Evolutionary conservation across 2,888 invertebrate species (phyloP), one percentile per base, ranked within the genome.

Genomic region (Hirtodrosophila duncani): DNA sequence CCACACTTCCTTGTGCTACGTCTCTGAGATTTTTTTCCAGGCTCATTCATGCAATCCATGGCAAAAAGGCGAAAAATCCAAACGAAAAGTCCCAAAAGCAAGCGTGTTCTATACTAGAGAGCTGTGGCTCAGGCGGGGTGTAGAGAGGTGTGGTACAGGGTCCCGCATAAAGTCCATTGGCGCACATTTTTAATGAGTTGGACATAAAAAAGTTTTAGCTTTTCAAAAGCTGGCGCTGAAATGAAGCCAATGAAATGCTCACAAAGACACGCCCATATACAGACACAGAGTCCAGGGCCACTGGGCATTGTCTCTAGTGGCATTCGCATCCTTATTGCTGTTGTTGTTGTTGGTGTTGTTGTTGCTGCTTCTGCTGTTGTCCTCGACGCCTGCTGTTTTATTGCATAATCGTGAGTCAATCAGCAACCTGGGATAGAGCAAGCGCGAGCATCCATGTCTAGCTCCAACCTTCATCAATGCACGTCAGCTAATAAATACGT

Each of bases 371-470:
- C 16, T 55, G 51, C 48, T 44, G 44, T 51, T 63, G 55, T 64
- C 48, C 66, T 53, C 36, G 39, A 31, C 57, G 52, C 61, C 63
- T 49, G 61, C 37, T 67, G 60, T 79, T 82, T 82, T 84, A 82
- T 83, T 74, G 75, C 83, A 80, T 75, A 84, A 75, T 79, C 84
- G 83, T 81, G 84, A 81, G 80, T 75, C 75, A 83, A 81, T 82
- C 81, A 77, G 67, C 63, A 52, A 62, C 57, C 67, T 44, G 60
- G 43, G 45, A 45, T 3, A 30, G 14, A 36, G 31, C 51, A 29
- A 59, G 39, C 38, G 34, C 34, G 16, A 23, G 31, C 11, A 21
- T 13, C 5, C 24, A 3, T 23, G 9, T 1, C 9, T 29, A 11
- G 17, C 20, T 34, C 2, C 61, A 61, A 64, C 63, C 79, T 70